phyloP scores from a whole-genome alignment of 2,797 vertebrate genomes.

The Momotus momota region DNA sequence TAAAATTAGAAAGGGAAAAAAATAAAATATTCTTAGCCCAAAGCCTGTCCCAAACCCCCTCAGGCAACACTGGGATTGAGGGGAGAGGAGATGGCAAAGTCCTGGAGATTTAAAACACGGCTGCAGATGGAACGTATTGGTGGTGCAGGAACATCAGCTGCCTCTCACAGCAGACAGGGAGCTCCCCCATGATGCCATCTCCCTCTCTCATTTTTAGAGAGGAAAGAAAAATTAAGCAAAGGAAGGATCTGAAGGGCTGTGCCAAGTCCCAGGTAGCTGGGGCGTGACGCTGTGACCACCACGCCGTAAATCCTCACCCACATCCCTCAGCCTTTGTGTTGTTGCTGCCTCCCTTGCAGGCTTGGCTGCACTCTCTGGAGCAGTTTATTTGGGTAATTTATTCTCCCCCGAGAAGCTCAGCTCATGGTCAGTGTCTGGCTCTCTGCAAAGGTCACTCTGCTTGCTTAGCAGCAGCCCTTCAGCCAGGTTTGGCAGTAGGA shows the following conservation, averaged over 20 bases:
- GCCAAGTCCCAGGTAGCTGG: neutral
- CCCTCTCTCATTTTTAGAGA: neutral
- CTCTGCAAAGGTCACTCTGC: neutral
- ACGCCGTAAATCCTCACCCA: neutral
- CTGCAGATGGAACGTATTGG: neutral
- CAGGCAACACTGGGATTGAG: neutral
- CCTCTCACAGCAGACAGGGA: neutral
- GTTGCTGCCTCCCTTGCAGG: neutral
- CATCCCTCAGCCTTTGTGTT: neutral
- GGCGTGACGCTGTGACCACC: neutral
- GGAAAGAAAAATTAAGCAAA: neutral
- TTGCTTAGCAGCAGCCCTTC: constrained; percentile 17
- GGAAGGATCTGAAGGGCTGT: neutral
- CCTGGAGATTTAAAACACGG: neutral
- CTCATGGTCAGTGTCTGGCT: constrained; percentile 58
- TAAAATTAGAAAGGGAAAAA: neutral
- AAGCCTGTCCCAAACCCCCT: neutral
- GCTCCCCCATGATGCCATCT: neutral
- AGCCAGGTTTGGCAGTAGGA: neutral
- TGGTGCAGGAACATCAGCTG: neutral
- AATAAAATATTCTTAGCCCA: neutral
- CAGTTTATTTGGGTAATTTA: constrained; percentile 37
- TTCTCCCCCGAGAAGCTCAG: constrained; percentile 51
- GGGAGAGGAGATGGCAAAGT: neutral
- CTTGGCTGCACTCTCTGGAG: neutral